These are phyloP conservation scores for Eilema sororculum DNA, from an alignment of 2,888 invertebrate species.

Conservation along the genomic window DNA sequence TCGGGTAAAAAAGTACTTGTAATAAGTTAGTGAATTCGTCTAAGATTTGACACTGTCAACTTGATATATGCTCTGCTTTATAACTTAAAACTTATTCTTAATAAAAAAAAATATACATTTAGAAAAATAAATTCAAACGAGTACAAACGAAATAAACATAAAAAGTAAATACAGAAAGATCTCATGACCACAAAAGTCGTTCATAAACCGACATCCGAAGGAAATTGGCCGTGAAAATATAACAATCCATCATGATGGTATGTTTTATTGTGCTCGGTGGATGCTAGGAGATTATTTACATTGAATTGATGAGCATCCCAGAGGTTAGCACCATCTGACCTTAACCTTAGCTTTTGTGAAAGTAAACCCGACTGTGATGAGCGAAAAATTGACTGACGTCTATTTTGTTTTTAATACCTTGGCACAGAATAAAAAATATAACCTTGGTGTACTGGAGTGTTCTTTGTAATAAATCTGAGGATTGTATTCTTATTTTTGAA, in stretches of 20 bases:
- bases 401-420: slow-evolving; percentile 60
- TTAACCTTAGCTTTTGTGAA: slow-evolving; percentile 69
- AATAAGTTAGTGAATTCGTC: slow-evolving; percentile 8
- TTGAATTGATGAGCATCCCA: slow-evolving; percentile 79
- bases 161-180: slow-evolving; percentile 27
- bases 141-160: slow-evolving; percentile 10
- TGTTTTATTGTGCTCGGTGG: slow-evolving; percentile 75
- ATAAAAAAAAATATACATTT: not conserved
- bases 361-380: slow-evolving; percentile 60
- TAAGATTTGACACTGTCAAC: slow-evolving; percentile 11
- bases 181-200: slow-evolving; percentile 42
- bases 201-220: slow-evolving; percentile 53
- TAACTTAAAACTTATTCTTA: not conserved
- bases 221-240: slow-evolving; percentile 69
- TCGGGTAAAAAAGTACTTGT: not conserved
- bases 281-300: slow-evolving; percentile 81
- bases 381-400: slow-evolving; percentile 72
- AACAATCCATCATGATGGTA: slow-evolving; percentile 77
- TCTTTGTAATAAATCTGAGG: slow-evolving; percentile 43
- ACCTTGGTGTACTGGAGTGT: slow-evolving; percentile 51
- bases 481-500: not conserved
- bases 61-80: not conserved
- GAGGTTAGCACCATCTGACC: slow-evolving; percentile 75
- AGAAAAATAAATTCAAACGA: not conserved
- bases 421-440: too few species aligned